Conservation (phyloP, 2,888 invertebrate genomes). For the Spatulosminthurus flaviceps region DNA sequence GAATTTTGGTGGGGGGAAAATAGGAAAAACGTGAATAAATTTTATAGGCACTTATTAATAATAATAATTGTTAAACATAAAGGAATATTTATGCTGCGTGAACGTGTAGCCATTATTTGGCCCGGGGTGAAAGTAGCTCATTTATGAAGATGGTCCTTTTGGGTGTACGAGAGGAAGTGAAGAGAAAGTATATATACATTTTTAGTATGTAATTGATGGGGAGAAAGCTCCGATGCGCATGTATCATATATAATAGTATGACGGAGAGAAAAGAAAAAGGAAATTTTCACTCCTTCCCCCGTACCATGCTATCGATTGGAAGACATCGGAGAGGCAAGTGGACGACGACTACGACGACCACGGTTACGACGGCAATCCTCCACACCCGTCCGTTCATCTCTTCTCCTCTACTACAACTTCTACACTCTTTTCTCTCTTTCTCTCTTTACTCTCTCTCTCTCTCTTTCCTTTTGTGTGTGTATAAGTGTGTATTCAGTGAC, state of each 20-base stretch:
- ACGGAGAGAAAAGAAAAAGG: conserved; percentile 19
- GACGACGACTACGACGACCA: conserved; percentile 15
- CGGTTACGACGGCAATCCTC: conserved; percentile 21
- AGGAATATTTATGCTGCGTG: no score
- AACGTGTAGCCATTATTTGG: no score
- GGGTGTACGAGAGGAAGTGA: no score
- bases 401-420: no score
- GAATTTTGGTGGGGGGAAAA: no score
- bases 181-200: no score
- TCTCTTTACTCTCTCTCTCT: conserved; percentile 21
- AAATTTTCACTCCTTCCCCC: conserved; percentile 26
- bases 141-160: no score
- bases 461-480: conserved; percentile 20
- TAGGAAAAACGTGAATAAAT: no score
- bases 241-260: no score
- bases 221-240: conserved; percentile 5
- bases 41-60: no score
- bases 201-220: not conserved
- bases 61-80: no score
- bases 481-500: conserved; percentile 15
- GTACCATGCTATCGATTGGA: conserved; percentile 29
- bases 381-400: conserved; percentile 28
- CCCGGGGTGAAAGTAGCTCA: no score
- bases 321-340: conserved; percentile 24
- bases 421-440: conserved; percentile 33